These are phyloP conservation scores for Cirrhinus mrigala DNA, from an alignment of 2,797 vertebrate genomes.

Conservation along the genomic window DNA sequence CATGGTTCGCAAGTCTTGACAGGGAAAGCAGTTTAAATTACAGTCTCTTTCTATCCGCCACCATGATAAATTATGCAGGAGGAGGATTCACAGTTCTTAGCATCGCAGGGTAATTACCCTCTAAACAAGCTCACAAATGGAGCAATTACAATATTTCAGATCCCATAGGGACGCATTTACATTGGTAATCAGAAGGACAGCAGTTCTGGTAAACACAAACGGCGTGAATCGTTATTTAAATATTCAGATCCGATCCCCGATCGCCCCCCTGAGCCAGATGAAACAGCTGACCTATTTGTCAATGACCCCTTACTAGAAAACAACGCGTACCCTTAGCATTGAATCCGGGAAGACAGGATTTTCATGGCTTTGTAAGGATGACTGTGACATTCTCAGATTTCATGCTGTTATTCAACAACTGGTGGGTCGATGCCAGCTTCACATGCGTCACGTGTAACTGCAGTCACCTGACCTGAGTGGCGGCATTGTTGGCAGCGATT, in stretches of 20 bases:
- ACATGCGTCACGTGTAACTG: constrained; percentile 35
- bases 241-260: constrained; percentile 14
- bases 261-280: constrained; percentile 12
- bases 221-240: constrained; percentile 14
- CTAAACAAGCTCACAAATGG: constrained; percentile 28
- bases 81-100: constrained; percentile 35
- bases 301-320: constrained; percentile 32
- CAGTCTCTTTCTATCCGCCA: neutral
- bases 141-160: constrained; percentile 30
- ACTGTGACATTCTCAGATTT: constrained; percentile 54
- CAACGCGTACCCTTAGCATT: neutral
- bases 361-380: constrained; percentile 29
- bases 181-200: constrained; percentile 24
- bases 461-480: constrained; percentile 51
- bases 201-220: constrained; percentile 20
- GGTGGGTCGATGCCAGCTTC: constrained; percentile 46
- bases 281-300: constrained; percentile 37
- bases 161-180: constrained; percentile 17
- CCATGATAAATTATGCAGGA: constrained; percentile 22
- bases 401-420: constrained; percentile 50
- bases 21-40: constrained; percentile 27
- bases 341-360: constrained; percentile 45
- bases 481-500: constrained; percentile 22
- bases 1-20: constrained; percentile 43
- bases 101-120: constrained; percentile 12